phyloP scores from a whole-genome alignment of 1,140 invertebrate genomes.

The Hypsibius dujardini region DNA sequence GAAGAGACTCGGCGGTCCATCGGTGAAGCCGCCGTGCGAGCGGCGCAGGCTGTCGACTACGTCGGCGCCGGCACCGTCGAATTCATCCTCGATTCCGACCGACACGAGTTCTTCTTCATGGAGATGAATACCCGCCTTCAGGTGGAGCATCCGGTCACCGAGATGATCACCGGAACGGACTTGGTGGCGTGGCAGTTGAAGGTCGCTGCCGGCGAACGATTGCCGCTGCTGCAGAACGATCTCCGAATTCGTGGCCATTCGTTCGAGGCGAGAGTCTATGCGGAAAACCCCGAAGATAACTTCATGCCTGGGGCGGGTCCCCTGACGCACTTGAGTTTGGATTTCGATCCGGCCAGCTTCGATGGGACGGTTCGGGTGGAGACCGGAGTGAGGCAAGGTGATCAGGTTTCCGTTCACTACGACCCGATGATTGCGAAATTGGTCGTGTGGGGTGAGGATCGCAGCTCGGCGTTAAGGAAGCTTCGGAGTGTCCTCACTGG shows the following conservation, averaged over 20 bases:
- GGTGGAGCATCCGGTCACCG: constrained; percentile 91
- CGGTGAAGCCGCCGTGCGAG: constrained; percentile 72
- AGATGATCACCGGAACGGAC: constrained; percentile 81
- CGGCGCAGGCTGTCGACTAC: constrained; percentile 74
- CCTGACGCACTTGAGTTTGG: constrained; percentile 46
- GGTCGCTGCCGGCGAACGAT: constrained; percentile 61
- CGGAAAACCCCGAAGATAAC: constrained; percentile 61
- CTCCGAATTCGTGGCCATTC: constrained; percentile 45
- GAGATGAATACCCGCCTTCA: constrained; percentile 92
- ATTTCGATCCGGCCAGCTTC: constrained; percentile 23
- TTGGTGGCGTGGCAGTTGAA: constrained; percentile 89
- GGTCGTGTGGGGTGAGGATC: constrained; percentile 75
- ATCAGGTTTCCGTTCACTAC: constrained; percentile 87
- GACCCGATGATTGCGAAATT: constrained; percentile 99
- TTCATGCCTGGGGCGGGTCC: constrained; percentile 63
- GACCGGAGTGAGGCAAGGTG: constrained; percentile 33
- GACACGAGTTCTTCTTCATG: constrained; percentile 91
- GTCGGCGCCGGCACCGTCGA: constrained; percentile 87
- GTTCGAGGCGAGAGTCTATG: constrained; percentile 86
- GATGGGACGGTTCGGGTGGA: constrained; percentile 30
- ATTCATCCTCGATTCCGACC: constrained; percentile 65
- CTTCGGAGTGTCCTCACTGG: constrained; percentile 54
- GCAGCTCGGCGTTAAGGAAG: constrained; percentile 59
- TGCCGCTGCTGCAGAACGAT: constrained; percentile 60
- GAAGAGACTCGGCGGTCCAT: constrained; percentile 53